Percentiles rank a stretch among this genome's conserved stretches.
Conservation (phyloP, 2,113 vertebrate genomes). For the Dicrurus megarhynchus region DNA sequence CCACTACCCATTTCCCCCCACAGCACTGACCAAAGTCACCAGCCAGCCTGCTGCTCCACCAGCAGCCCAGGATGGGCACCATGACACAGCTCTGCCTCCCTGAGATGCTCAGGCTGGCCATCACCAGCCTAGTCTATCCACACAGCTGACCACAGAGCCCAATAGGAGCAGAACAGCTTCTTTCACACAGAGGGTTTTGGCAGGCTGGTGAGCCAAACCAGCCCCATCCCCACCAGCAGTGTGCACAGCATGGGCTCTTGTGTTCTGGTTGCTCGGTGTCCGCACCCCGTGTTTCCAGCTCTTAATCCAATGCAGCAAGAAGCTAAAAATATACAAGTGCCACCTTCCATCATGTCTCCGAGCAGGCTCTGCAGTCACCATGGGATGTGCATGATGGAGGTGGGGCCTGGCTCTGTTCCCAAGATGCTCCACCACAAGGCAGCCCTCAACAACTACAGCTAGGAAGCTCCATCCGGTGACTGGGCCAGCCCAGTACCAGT, state of each 20-base stretch:
- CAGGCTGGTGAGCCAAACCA: not conserved
- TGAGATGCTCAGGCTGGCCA: accelerated
- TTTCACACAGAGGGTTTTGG: not conserved
- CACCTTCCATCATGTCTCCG: not conserved
- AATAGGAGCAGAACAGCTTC: not conserved
- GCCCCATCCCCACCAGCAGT: accelerated
- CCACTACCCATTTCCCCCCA: not conserved
- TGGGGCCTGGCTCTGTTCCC: not conserved
- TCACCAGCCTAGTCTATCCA: not conserved
- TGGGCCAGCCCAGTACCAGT: not conserved
- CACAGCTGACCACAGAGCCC: accelerated
- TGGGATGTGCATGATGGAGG: not conserved
- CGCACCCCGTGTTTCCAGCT: not conserved
- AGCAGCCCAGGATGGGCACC: not conserved
- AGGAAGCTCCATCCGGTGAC: accelerated
- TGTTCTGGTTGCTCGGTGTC: not conserved
- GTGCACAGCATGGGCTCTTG: not conserved
- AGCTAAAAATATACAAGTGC: constrained; percentile 42
- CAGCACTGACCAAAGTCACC: not conserved
- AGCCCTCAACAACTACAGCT: not conserved
- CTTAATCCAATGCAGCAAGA: constrained; percentile 27
- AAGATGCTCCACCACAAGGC: not conserved
- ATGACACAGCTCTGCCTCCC: not conserved
- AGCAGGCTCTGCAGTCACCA: not conserved
- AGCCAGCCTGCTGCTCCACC: accelerated